Conservation (phyloP, 2,888 invertebrate genomes). For the Drosophila quasianomalipes region DNA sequence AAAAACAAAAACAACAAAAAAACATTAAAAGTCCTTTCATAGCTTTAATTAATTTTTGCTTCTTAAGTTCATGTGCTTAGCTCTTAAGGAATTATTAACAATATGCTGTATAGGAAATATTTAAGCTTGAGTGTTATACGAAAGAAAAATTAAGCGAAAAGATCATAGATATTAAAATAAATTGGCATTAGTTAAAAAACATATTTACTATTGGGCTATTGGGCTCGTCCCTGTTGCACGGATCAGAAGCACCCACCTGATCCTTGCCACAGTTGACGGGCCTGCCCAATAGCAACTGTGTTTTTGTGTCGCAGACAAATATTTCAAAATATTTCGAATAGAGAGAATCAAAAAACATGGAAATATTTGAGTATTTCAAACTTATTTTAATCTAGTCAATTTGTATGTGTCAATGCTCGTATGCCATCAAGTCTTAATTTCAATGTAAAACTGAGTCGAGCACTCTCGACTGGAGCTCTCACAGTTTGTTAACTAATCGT, state of each 20-base stretch:
- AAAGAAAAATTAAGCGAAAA: background rate
- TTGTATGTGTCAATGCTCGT: background rate
- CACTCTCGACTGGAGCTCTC: background rate
- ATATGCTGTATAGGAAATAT: background rate
- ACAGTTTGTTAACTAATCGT: background rate
- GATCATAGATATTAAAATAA: background rate
- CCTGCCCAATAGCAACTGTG: conserved; percentile 2
- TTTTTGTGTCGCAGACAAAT: conserved; percentile 10
- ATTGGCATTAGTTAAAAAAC: conserved; percentile 21
- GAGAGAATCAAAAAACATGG: background rate
- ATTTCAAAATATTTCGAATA: background rate
- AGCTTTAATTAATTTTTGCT: conserved; percentile 75
- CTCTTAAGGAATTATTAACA: conserved; percentile 31
- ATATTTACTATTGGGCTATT: conserved; percentile 11
- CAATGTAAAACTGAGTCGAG: background rate
- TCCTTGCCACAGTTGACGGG: background rate
- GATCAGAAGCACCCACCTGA: conserved; percentile 52
- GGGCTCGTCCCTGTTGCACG: background rate
- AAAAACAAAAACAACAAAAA: conserved; percentile 31
- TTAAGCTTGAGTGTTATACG: conserved; percentile 7
- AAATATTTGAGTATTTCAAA: background rate
- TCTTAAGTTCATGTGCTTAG: conserved; percentile 55
- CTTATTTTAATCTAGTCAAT: background rate
- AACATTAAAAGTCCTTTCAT: conserved; percentile 62
- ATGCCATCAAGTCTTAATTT: background rate